Conservation (phyloP, 2,797 vertebrate genomes). For the Pithecia hirsuta region DNA sequence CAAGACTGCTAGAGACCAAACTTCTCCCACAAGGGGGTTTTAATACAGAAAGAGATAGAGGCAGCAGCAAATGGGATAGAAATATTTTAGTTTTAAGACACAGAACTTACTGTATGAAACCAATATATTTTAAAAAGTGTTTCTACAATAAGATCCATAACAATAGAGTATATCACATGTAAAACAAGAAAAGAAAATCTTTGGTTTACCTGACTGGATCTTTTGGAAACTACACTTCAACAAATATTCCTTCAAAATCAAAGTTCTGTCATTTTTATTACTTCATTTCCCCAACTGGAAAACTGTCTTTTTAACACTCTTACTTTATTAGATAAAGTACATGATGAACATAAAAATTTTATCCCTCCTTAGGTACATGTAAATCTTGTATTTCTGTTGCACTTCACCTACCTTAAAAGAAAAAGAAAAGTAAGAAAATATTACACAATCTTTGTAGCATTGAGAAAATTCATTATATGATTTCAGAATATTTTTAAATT, state of each 20-base stretch:
- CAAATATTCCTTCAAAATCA: neutral
- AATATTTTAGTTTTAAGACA: neutral
- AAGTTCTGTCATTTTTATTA: neutral
- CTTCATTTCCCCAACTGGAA: neutral
- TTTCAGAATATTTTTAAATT: neutral
- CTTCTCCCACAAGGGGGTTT: neutral
- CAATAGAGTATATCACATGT: neutral
- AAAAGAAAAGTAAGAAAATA: neutral
- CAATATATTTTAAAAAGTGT: neutral
- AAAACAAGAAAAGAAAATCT: neutral
- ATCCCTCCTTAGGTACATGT: neutral
- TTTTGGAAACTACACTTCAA: neutral
- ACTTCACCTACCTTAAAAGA: neutral
- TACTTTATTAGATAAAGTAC: constrained; percentile 20
- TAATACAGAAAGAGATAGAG: neutral
- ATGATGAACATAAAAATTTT: neutral
- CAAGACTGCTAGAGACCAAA: neutral
- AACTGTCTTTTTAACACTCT: neutral
- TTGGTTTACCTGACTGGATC: neutral
- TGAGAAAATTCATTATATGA: neutral
- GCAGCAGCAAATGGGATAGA: neutral
- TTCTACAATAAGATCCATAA: neutral
- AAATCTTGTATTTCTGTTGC: neutral
- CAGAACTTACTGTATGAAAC: neutral
- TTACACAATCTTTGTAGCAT: neutral